phyloP scores from a whole-genome alignment of 2,797 vertebrate species.

The Chiloscyllium punctatum region DNA sequence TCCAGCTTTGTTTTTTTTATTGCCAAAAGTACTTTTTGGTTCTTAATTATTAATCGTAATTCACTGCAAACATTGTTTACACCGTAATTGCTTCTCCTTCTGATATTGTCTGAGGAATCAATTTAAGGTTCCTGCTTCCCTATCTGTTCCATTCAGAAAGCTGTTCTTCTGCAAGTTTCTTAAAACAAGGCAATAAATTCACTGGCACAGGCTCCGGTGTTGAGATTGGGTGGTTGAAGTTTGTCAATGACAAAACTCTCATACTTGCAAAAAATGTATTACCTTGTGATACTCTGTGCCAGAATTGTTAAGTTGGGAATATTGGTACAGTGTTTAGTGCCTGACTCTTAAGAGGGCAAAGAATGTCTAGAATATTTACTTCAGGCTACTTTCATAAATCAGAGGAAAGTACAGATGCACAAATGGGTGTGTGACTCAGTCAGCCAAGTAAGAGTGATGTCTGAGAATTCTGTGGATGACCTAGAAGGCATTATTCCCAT shows the following conservation, averaged over 20 bases:
- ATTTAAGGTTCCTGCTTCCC: not conserved
- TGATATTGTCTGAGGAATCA: not conserved
- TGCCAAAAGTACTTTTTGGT: not conserved
- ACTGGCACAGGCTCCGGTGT: not conserved
- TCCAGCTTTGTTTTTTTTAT: conserved; percentile 4
- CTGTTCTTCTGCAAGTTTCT: not conserved
- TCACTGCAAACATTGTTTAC: not conserved
- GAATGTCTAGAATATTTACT: not conserved
- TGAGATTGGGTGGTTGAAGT: not conserved
- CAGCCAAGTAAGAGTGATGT: not conserved
- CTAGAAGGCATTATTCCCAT: not conserved
- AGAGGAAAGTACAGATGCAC: not conserved
- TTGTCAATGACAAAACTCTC: not conserved
- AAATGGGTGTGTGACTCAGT: not conserved
- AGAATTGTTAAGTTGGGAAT: not conserved
- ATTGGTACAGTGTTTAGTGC: not conserved
- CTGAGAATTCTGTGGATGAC: not conserved
- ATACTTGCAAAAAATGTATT: not conserved
- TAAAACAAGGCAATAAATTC: not conserved
- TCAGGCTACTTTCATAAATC: not conserved
- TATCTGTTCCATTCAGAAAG: not conserved
- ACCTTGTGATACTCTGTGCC: not conserved
- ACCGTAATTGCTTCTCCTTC: not conserved
- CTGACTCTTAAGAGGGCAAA: not conserved
- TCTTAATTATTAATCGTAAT: not conserved